Evolutionary conservation across 1,140 invertebrate genomes (phyloP).

Genomic region (Penaeus chinensis): DNA sequence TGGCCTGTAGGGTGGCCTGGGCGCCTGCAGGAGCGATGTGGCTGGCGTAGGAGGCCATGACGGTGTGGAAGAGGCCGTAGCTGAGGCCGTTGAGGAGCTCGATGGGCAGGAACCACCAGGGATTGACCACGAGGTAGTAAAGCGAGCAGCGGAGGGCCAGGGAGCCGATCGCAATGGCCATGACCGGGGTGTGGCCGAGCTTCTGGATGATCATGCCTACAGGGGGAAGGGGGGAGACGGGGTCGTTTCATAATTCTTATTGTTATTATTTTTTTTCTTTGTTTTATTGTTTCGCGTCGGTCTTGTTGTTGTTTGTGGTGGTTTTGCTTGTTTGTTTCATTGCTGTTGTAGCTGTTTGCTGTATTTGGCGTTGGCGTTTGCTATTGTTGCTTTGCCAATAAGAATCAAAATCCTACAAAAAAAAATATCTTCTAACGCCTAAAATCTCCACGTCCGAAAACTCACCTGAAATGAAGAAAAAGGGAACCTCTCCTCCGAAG

Average conservation of each 20-base stretch:
- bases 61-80: constrained; percentile 86
- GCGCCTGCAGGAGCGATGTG: constrained; percentile 85
- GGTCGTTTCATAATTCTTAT: not conserved
- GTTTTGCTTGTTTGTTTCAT: too few relatives aligned
- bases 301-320: too few relatives aligned
- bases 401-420: too few relatives aligned
- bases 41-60: constrained; percentile 89
- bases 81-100: constrained; percentile 88
- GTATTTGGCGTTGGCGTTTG: too few relatives aligned
- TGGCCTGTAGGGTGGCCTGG: constrained; percentile 82
- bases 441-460: too few relatives aligned
- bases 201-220: constrained; percentile 80
- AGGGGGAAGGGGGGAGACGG: constrained; percentile 52
- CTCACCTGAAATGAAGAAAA: constrained; percentile 84
- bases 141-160: constrained; percentile 81
- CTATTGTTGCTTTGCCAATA: too few relatives aligned
- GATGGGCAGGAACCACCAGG: constrained; percentile 85
- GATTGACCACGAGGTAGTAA: constrained; percentile 83
- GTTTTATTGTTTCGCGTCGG: not conserved
- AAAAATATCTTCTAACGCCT: too few relatives aligned
- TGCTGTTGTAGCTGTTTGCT: too few relatives aligned
- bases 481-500: constrained; percentile 86
- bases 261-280: not conserved
- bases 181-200: constrained; percentile 83
- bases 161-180: constrained; percentile 81